Evolutionary conservation across 2,797 vertebrate species (phyloP).

Genomic region (Spinibarbus caldwelli): DNA sequence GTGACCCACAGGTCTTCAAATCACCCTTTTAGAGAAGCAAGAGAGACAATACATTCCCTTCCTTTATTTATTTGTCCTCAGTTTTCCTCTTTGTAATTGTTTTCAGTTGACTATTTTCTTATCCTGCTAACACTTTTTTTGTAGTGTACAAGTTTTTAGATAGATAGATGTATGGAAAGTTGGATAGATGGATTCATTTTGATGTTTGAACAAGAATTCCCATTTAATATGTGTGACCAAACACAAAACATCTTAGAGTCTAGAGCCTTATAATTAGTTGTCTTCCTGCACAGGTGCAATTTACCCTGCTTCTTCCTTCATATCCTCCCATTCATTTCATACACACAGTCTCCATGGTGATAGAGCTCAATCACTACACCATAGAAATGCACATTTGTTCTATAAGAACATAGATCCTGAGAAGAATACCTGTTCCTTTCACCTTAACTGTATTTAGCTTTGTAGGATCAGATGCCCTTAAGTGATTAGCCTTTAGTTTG

Average conservation of each 20-base stretch:
- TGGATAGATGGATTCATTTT: background rate
- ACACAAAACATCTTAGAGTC: background rate
- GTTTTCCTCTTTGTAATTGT: background rate
- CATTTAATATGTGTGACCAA: conserved; percentile 7
- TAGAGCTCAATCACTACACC: background rate
- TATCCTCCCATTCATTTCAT: conserved; percentile 55
- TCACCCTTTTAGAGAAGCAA: conserved; percentile 17
- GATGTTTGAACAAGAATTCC: background rate
- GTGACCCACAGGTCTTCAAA: conserved; percentile 71
- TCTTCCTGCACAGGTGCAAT: conserved; percentile 5
- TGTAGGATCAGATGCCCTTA: background rate
- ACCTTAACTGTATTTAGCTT: background rate
- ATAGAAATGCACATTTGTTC: conserved; percentile 21
- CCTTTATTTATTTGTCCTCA: background rate
- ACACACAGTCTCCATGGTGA: conserved; percentile 27
- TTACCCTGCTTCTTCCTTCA: conserved; percentile 48
- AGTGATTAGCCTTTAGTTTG: conserved; percentile 11
- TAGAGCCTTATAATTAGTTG: background rate
- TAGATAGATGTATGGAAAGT: background rate
- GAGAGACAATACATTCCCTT: background rate
- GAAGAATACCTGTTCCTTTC: background rate
- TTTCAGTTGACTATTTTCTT: background rate
- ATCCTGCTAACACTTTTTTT: background rate
- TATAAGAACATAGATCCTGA: conserved; percentile 1
- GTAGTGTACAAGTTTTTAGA: background rate